phyloP scores from a whole-genome alignment of 2,113 vertebrate genomes.

The Alces alces region DNA sequence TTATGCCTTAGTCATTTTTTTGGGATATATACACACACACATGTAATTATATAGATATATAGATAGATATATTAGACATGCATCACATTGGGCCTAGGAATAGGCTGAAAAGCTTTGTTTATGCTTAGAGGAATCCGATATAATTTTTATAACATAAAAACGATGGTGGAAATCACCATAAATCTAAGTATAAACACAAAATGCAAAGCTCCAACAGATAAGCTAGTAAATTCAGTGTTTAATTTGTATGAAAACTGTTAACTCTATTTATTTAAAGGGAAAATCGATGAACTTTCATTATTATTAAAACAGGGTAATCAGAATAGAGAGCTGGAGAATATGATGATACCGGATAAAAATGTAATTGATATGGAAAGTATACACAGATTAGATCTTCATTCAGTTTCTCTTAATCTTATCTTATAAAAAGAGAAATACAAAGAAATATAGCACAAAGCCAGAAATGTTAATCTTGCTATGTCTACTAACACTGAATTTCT shows the following conservation, averaged over 20 bases:
- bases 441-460: background rate
- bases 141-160: conserved; percentile 17
- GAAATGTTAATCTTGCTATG: background rate
- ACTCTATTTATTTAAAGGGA: conserved; percentile 30
- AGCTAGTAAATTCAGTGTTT: background rate
- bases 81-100: background rate
- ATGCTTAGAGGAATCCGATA: background rate
- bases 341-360: background rate
- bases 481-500: background rate
- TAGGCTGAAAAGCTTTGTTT: background rate
- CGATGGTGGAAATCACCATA: background rate
- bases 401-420: background rate
- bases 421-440: background rate
- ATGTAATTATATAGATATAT: rapidly evolving
- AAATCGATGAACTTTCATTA: background rate
- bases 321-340: background rate
- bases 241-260: background rate
- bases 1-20: background rate
- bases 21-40: background rate
- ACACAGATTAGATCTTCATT: background rate
- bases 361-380: background rate
- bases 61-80: background rate
- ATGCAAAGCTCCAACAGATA: background rate
- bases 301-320: background rate
- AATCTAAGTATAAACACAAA: background rate